These are phyloP conservation scores for Sander vitreus DNA, from an alignment of 2,113 vertebrate genomes.

Conservation along the genomic window DNA sequence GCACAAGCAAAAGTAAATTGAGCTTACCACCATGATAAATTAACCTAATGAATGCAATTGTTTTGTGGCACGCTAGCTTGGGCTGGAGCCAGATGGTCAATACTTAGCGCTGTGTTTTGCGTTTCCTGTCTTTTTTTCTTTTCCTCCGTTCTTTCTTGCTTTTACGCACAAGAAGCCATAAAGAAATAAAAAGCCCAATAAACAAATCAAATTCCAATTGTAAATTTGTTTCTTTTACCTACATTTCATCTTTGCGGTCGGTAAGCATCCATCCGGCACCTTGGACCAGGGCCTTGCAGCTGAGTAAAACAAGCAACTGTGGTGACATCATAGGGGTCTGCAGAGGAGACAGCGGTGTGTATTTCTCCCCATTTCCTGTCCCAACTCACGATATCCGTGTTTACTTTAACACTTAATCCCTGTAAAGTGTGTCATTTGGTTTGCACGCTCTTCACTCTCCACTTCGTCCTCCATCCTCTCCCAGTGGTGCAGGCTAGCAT, in stretches of 20 bases:
- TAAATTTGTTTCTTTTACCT: background rate
- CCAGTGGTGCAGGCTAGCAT: constrained; percentile 77
- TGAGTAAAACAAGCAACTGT: constrained; percentile 68
- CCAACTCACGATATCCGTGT: constrained; percentile 70
- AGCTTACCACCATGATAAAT: constrained; percentile 87
- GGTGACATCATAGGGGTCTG: constrained; percentile 63
- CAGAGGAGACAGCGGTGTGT: constrained; percentile 55
- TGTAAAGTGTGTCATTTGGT: constrained; percentile 79
- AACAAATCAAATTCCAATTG: background rate
- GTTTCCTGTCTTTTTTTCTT: constrained; percentile 39
- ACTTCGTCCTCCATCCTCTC: constrained; percentile 77
- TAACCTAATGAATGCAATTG: constrained; percentile 87
- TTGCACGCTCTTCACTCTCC: constrained; percentile 82
- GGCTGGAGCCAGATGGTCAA: constrained; percentile 84
- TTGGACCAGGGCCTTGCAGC: constrained; percentile 51
- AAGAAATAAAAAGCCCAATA: background rate
- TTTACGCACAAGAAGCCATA: background rate
- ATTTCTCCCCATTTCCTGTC: constrained; percentile 71
- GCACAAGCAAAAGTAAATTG: constrained; percentile 85
- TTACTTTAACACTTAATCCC: constrained; percentile 81
- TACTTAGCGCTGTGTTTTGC: constrained; percentile 76
- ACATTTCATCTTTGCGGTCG: constrained; percentile 28
- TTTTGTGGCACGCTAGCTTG: constrained; percentile 84
- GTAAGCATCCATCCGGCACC: constrained; percentile 44
- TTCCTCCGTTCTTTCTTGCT: constrained; percentile 33